Conservation (phyloP, 2,888 invertebrate species). For the Leptopterna dolabrata region DNA sequence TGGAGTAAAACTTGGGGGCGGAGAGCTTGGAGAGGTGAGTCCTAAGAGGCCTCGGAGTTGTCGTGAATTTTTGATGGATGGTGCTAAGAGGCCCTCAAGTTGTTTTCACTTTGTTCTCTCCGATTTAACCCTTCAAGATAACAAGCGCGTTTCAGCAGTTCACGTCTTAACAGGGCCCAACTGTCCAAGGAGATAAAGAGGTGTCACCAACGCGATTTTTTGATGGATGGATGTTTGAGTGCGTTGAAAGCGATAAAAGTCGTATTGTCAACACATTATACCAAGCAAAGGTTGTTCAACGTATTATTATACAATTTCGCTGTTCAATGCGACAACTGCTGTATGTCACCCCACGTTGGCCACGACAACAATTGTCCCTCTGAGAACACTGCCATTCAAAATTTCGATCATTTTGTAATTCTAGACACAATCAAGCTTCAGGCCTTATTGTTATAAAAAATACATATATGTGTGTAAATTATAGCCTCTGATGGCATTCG, state of each 20-base stretch:
- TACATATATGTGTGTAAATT: too few species aligned
- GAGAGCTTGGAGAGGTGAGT: neutral
- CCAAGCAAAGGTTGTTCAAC: too few species aligned
- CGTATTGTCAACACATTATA: neutral
- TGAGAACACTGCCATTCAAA: too few species aligned
- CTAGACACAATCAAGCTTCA: too few species aligned
- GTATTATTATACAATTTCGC: too few species aligned
- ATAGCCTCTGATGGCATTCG: too few species aligned
- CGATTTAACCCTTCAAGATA: neutral
- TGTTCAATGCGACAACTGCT: too few species aligned
- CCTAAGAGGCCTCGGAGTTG: neutral
- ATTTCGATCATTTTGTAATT: too few species aligned
- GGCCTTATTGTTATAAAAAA: too few species aligned
- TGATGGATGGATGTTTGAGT: neutral
- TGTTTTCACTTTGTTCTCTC: neutral
- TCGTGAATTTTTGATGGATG: constrained; percentile 3
- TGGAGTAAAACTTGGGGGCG: too few species aligned
- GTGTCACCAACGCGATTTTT: neutral
- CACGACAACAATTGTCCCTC: too few species aligned
- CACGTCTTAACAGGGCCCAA: neutral
- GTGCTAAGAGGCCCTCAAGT: neutral
- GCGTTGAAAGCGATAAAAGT: neutral
- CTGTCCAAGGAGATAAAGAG: neutral
- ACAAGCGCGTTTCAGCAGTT: neutral
- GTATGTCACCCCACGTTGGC: too few species aligned